phyloP scores from a whole-genome alignment of 2,888 invertebrate genomes.

The Sphaerophoria rueppellii region DNA sequence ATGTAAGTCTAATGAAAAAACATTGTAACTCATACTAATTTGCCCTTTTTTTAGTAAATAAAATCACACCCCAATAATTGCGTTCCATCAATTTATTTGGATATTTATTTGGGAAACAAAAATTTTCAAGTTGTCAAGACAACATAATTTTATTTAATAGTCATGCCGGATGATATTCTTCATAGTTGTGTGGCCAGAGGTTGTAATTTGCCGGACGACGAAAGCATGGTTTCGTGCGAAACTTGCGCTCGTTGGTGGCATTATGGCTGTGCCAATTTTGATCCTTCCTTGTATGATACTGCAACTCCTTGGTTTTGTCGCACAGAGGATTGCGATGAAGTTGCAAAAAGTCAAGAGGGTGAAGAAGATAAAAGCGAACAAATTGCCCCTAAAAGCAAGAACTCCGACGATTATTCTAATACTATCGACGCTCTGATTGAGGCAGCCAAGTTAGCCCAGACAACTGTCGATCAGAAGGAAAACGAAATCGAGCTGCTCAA shows the following conservation, averaged over 20 bases:
- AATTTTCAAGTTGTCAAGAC: too few relatives aligned
- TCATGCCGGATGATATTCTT: background rate
- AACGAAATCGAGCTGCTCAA: background rate
- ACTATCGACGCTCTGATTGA: slow-evolving; percentile 4
- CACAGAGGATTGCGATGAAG: slow-evolving; percentile 1
- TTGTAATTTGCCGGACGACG: background rate
- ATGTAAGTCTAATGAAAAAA: too few relatives aligned
- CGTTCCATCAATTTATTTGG: too few relatives aligned
- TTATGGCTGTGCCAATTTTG: background rate
- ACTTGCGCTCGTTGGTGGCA: slow-evolving; percentile 3
- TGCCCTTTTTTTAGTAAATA: too few relatives aligned
- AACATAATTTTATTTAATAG: too few relatives aligned
- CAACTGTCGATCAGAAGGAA: slow-evolving; percentile 8
- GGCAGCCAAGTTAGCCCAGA: slow-evolving; percentile 10
- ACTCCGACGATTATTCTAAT: slow-evolving; percentile 4
- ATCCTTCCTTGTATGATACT: slow-evolving; percentile 2
- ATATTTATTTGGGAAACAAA: too few relatives aligned
- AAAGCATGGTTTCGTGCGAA: slow-evolving; percentile 4
- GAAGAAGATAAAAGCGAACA: background rate
- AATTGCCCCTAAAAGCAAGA: background rate
- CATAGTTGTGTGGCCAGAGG: too few relatives aligned
- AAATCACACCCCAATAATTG: too few relatives aligned
- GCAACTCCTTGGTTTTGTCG: slow-evolving; percentile 2
- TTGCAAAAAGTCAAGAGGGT: background rate
- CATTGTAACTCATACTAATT: too few relatives aligned